A percentile compares a stretch with the other conserved stretches of the same genome.
phyloP scores from a whole-genome alignment of 2,797 vertebrate species.

The Cetoscarus ocellatus region DNA sequence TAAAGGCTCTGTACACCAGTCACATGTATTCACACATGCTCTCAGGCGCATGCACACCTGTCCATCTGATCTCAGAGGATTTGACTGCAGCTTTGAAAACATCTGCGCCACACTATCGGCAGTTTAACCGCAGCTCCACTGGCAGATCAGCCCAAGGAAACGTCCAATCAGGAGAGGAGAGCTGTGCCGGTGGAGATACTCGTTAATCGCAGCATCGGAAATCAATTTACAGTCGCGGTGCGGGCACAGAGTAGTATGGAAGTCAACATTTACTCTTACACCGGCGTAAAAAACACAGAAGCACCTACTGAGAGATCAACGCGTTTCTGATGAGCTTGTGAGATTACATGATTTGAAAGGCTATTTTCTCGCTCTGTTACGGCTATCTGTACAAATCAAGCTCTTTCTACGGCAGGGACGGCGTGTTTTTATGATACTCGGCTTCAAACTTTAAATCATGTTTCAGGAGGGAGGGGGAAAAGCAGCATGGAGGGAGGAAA shows the following conservation, averaged over 20 bases:
- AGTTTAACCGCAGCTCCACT: constrained; percentile 24
- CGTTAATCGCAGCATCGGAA: constrained; percentile 76
- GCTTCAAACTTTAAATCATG: constrained; percentile 27
- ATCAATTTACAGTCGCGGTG: constrained; percentile 78
- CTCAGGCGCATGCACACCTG: constrained; percentile 11
- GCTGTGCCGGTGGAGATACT: constrained; percentile 53
- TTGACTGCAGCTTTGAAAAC: constrained; percentile 34
- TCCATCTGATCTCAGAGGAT: constrained; percentile 38
- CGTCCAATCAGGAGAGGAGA: constrained; percentile 64
- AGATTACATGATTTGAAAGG: constrained; percentile 47
- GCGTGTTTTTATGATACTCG: constrained; percentile 20
- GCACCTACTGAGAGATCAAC: constrained; percentile 23
- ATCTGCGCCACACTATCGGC: constrained; percentile 43
- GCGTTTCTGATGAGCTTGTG: constrained; percentile 40
- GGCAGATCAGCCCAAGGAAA: constrained; percentile 53
- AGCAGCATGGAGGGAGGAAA: constrained; percentile 7
- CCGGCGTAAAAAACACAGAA: constrained; percentile 45
- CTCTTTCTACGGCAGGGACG: constrained; percentile 12
- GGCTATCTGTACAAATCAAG: constrained; percentile 20
- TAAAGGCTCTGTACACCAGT: not conserved
- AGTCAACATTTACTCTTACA: constrained; percentile 63
- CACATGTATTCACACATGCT: not conserved
- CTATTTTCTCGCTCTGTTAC: constrained; percentile 28
- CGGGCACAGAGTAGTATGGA: constrained; percentile 53
- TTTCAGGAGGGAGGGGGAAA: constrained; percentile 9